Conservation (phyloP, 1,140 invertebrate genomes). For the Brachionus rotundiformis region DNA sequence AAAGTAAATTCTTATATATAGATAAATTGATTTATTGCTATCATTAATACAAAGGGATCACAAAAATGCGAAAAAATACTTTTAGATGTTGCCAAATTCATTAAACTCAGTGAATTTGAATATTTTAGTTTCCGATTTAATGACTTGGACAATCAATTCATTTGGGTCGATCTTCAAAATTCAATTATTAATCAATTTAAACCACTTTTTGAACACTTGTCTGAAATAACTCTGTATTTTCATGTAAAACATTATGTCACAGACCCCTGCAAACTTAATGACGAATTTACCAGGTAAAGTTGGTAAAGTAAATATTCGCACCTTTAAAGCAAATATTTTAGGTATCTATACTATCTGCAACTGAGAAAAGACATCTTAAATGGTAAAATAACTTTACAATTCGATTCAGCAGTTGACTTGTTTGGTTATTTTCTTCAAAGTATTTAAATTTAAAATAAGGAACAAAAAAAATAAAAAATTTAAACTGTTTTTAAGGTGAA, state of each 20-base stretch:
- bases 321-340: neutral
- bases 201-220: neutral
- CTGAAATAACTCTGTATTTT: conserved; percentile 26
- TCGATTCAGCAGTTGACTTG: conserved; percentile 26
- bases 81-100: conserved; percentile 30
- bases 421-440: conserved; percentile 37
- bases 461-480: neutral
- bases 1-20: conserved; percentile 12
- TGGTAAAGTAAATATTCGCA: neutral
- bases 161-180: conserved; percentile 28
- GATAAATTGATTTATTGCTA: too few species aligned
- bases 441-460: neutral
- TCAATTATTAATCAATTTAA: neutral
- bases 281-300: conserved; percentile 26
- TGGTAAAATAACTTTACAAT: conserved; percentile 6
- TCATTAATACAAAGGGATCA: neutral
- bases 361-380: conserved; percentile 19
- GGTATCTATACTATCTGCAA: conserved; percentile 41
- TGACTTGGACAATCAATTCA: neutral
- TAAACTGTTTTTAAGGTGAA: conserved; percentile 57
- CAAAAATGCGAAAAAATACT: conserved; percentile 44
- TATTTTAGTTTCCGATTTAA: conserved; percentile 44
- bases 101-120: conserved; percentile 31
- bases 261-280: conserved; percentile 40
- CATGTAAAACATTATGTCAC: conserved; percentile 36